phyloP scores from a whole-genome alignment of 1,140 invertebrate genomes.

The Drosophila serrata region DNA sequence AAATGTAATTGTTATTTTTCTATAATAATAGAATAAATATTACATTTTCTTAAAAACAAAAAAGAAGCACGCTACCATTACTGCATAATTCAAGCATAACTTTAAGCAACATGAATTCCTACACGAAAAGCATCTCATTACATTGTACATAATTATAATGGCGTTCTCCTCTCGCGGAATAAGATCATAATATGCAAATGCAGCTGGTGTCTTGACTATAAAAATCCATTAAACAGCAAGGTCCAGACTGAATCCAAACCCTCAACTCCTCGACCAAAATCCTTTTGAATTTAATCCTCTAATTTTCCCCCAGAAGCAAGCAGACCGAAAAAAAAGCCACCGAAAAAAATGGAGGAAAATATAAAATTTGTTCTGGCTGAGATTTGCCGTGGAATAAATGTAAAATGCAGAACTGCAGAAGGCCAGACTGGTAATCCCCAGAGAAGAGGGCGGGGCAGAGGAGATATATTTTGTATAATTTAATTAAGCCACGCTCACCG shows the following conservation, averaged over 20 bases:
- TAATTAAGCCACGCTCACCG: conserved; percentile 30
- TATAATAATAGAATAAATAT: neutral
- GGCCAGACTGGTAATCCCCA: conserved; percentile 24
- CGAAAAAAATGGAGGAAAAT: conserved; percentile 32
- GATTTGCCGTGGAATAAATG: conserved; percentile 55
- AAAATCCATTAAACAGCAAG: conserved; percentile 57
- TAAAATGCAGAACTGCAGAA: conserved; percentile 29
- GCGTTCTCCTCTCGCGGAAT: neutral
- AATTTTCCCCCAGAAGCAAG: conserved; percentile 30
- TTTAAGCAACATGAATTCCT: conserved; percentile 16
- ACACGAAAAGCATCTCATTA: conserved; percentile 34
- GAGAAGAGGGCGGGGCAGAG: neutral
- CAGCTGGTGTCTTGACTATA: conserved; percentile 65
- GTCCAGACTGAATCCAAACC: conserved; percentile 17
- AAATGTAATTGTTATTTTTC: neutral
- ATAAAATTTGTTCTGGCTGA: conserved; percentile 65
- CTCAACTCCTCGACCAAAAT: conserved; percentile 9
- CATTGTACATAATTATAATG: conserved; percentile 38
- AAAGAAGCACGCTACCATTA: neutral
- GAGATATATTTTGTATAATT: conserved; percentile 29
- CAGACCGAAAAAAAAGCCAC: conserved; percentile 14
- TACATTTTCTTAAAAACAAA: neutral
- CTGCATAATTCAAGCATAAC: conserved; percentile 5
- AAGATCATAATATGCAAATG: conserved; percentile 54
- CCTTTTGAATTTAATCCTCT: conserved; percentile 45